Evolutionary conservation across 1,140 invertebrate species (phyloP).

Genomic region (Aphaenogaster ashmeadi): DNA sequence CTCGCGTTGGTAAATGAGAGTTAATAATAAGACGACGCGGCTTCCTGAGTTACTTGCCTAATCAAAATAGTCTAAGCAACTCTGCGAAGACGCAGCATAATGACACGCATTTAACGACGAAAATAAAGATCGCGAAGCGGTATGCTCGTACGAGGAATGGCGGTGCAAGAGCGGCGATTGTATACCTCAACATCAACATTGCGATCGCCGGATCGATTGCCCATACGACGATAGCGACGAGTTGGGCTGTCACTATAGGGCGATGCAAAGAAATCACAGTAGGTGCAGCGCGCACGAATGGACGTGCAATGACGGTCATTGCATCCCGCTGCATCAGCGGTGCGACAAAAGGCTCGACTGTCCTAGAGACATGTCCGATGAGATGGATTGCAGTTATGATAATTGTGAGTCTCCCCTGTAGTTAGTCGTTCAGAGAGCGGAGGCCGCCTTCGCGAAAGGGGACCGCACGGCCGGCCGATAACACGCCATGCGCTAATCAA

Average conservation of each 20-base stretch:
- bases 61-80: constrained; percentile 6
- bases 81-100: constrained; percentile 7
- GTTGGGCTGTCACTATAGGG: constrained; percentile 52
- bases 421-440: constrained; percentile 11
- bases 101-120: constrained; percentile 46
- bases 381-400: constrained; percentile 88
- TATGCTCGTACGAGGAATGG: constrained; percentile 82
- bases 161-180: constrained; percentile 91
- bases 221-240: constrained; percentile 87
- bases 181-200: constrained; percentile 87
- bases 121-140: constrained; percentile 69
- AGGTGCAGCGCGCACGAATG: constrained; percentile 85
- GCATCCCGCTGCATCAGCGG: constrained; percentile 87
- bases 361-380: constrained; percentile 90
- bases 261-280: constrained; percentile 48
- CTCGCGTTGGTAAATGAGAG: not conserved
- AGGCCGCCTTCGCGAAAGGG: constrained; percentile 4
- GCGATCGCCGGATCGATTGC: constrained; percentile 90
- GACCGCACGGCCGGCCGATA: constrained; percentile 34
- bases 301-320: constrained; percentile 90
- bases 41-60: not conserved
- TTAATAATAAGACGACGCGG: not conserved
- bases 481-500: constrained; percentile 52
- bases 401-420: constrained; percentile 73
- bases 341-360: constrained; percentile 90